Evolutionary conservation across 1,140 invertebrate species (phyloP).

Genomic region (Bombyx mandarina): DNA sequence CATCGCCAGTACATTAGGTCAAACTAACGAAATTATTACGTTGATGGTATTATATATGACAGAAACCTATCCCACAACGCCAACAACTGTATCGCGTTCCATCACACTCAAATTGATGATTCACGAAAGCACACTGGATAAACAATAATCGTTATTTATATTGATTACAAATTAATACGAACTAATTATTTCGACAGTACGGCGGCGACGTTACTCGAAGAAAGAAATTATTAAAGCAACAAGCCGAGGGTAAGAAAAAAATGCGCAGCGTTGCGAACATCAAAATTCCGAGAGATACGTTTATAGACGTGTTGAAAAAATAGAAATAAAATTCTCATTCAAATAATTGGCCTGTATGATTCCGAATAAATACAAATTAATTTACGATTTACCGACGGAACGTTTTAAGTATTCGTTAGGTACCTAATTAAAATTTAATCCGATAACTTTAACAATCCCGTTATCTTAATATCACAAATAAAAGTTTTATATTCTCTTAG

Average conservation of each 20-base stretch:
- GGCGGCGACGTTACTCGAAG: conserved; percentile 92
- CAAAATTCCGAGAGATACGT: conserved; percentile 91
- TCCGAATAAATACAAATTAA: too few species aligned
- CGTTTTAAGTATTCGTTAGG: background rate
- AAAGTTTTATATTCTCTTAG: background rate
- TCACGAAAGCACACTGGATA: too few species aligned
- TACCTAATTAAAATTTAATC: background rate
- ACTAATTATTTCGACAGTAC: conserved; percentile 76
- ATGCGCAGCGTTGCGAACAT: conserved; percentile 94
- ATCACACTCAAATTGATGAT: too few species aligned
- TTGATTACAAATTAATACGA: too few species aligned
- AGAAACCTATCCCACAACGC: too few species aligned
- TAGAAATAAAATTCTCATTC: conserved; percentile 47
- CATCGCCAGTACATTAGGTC: too few species aligned
- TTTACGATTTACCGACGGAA: too few species aligned
- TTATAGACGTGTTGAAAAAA: conserved; percentile 92
- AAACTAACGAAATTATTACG: too few species aligned
- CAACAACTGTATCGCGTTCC: too few species aligned
- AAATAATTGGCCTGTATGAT: background rate
- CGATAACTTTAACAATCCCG: background rate
- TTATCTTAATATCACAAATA: background rate
- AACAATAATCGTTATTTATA: too few species aligned
- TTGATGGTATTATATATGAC: too few species aligned
- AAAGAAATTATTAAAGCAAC: conserved; percentile 90
- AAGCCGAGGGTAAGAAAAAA: conserved; percentile 94